Conservation (phyloP, 1,140 invertebrate species). For the Drosophila ficusphila region DNA sequence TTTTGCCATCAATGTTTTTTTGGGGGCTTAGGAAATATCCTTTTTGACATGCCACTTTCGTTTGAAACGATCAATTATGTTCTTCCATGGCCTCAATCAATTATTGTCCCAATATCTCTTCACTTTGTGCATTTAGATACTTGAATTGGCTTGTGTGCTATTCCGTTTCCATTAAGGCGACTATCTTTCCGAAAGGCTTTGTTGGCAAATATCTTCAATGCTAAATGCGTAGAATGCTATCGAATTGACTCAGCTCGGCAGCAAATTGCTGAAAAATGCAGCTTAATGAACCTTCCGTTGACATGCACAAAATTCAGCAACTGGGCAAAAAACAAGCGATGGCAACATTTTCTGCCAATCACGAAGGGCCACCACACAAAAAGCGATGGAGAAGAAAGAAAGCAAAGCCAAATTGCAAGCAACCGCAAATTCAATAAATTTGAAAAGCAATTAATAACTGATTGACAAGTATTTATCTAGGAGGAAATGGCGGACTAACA, state of each 20-base stretch:
- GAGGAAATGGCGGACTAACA: conserved; percentile 46
- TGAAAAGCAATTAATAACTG: conserved; percentile 83
- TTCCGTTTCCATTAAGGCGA: conserved; percentile 17
- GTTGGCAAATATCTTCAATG: conserved; percentile 31
- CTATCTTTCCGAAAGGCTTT: conserved; percentile 15
- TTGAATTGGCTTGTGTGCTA: conserved; percentile 19
- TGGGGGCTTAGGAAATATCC: neutral
- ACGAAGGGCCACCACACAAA: conserved; percentile 4
- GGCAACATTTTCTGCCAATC: conserved; percentile 54
- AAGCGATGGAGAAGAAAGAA: conserved; percentile 15
- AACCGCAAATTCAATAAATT: conserved; percentile 81
- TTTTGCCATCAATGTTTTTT: neutral
- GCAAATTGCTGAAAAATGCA: conserved; percentile 47
- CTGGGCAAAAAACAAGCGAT: conserved; percentile 12
- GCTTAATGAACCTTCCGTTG: conserved; percentile 56
- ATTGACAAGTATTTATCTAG: conserved; percentile 81
- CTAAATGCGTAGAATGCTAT: conserved; percentile 17
- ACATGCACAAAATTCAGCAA: conserved; percentile 5
- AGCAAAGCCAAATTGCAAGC: conserved; percentile 48
- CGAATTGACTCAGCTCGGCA: conserved; percentile 24
- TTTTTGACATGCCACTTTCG: neutral
- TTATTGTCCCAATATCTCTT: conserved; percentile 21
- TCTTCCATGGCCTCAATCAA: neutral
- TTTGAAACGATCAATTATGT: conserved; percentile 9
- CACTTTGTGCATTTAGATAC: conserved; percentile 16